Base-by-base conservation (phyloP, 2,888 invertebrate species). In the Ephialtes manifestator region DNA sequence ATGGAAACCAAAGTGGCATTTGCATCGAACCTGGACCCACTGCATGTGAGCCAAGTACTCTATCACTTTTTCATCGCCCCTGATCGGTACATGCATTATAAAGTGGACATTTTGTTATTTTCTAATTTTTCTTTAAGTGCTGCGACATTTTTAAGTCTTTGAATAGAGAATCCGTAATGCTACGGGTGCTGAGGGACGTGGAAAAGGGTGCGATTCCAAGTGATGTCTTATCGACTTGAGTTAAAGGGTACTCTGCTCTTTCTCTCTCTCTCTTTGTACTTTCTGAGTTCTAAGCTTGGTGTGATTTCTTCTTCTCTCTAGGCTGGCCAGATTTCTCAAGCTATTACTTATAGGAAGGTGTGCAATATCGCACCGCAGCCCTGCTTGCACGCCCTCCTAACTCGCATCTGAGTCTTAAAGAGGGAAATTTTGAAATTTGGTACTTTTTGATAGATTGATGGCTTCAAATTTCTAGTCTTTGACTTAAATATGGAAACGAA, bases 141-240 rank as follows among this genome's bases (percentile, higher is more conserved):
- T 24, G n/a, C n/a, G n/a, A n/a, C n/a, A n/a, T n/a, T n/a, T n/a
- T n/a, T n/a, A n/a, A n/a, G n/a, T n/a, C n/a, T n/a, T n/a, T n/a
- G n/a, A n/a, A n/a, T n/a, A n/a, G n/a, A n/a, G n/a, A n/a, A n/a
- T n/a, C n/a, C n/a, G n/a, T n/a, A n/a, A n/a, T n/a, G n/a, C n/a
- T n/a, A n/a, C n/a, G n/a, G n/a, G n/a, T n/a, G n/a, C n/a, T n/a
- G 78, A 79, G 81, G 74, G 79, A 79, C 67, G 75, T 48, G 70
- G 31, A 55, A 84, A 67, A 71, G 82, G 68, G 70, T 81, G 78
- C 86, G 81, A 86, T 84, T 84, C 86, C 87, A 85, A 83, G 87
- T 86, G 85, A 87, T 87, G 68, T 74, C 81, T 87, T 82, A 87
- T 86, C 87, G 86, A 87, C 84, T 85, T 84, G 77, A 85, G 84